A percentile compares a stretch with the other conserved stretches of the same genome.
These are phyloP conservation scores for Hypomecis atomaria DNA, from an alignment of 2,888 invertebrate genomes.

Conservation along the genomic window DNA sequence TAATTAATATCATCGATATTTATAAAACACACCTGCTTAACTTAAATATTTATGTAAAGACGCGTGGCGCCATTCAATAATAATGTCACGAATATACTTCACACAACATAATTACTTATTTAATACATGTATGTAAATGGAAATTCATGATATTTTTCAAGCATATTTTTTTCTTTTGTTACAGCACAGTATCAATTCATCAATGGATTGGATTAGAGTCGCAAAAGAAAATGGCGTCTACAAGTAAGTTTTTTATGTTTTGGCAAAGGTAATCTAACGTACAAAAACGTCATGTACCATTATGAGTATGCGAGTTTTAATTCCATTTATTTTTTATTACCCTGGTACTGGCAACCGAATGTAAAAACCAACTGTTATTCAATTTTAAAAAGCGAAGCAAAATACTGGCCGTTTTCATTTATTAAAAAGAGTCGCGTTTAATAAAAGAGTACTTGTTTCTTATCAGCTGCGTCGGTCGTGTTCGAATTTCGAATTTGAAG, in stretches of 20 bases:
- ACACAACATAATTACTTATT: not conserved
- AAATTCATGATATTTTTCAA: constrained; percentile 32
- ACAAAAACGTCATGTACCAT: constrained; percentile 34
- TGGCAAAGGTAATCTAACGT: constrained; percentile 20
- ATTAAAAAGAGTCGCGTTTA: constrained; percentile 8
- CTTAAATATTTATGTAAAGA: constrained; percentile 49
- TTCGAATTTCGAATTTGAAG: constrained; percentile 37
- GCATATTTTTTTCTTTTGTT: constrained; percentile 45
- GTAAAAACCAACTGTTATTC: constrained; percentile 32
- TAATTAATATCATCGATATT: constrained; percentile 40
- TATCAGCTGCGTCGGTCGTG: constrained; percentile 33
- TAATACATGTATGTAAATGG: not conserved
- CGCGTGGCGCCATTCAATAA: constrained; percentile 42
- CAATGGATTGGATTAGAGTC: constrained; percentile 1
- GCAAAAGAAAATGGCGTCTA: constrained; percentile 19
- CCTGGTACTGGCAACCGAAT: constrained; percentile 23
- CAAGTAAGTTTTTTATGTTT: constrained; percentile 27
- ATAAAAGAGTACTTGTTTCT: constrained; percentile 7
- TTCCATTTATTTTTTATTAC: constrained; percentile 54
- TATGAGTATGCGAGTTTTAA: constrained; percentile 51
- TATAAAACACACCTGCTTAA: constrained; percentile 46
- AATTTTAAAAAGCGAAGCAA: constrained; percentile 27
- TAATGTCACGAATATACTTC: constrained; percentile 15
- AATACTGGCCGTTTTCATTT: constrained; percentile 25
- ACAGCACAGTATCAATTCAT: constrained; percentile 35